A percentile compares a stretch with the other conserved stretches of the same genome.
Evolutionary conservation across 1,140 invertebrate species (phyloP).

Genomic region (Drosophila parabipectinata): DNA sequence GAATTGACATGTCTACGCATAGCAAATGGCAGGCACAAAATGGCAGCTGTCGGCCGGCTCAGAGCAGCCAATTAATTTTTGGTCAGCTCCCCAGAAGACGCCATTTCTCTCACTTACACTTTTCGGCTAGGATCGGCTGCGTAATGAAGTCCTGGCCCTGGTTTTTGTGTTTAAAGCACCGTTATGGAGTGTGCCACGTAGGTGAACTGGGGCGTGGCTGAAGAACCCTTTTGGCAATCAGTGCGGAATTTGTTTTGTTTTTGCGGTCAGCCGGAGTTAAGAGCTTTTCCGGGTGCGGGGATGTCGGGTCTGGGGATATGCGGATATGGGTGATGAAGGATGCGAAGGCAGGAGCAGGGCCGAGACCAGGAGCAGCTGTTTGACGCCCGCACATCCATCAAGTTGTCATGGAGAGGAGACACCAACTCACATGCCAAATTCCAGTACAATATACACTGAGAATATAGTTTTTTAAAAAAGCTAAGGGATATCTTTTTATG

Average conservation of each 20-base stretch:
- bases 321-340: slow-evolving; percentile 3
- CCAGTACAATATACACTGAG: slow-evolving; percentile 6
- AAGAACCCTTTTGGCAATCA: slow-evolving; percentile 72
- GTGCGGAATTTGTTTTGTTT: slow-evolving; percentile 53
- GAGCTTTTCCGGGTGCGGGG: slow-evolving; percentile 12
- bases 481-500: neutral
- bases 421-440: slow-evolving; percentile 15
- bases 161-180: slow-evolving; percentile 55
- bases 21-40: slow-evolving; percentile 61
- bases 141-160: slow-evolving; percentile 62
- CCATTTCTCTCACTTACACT: slow-evolving; percentile 20
- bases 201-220: slow-evolving; percentile 26
- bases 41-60: slow-evolving; percentile 70
- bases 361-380: slow-evolving; percentile 30
- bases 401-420: slow-evolving; percentile 40
- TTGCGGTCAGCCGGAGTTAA: slow-evolving; percentile 57
- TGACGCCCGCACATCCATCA: slow-evolving; percentile 67
- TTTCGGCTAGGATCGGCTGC: slow-evolving; percentile 24
- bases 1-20: slow-evolving; percentile 72
- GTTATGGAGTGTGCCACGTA: slow-evolving; percentile 51
- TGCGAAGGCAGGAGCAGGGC: slow-evolving; percentile 11
- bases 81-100: slow-evolving; percentile 44
- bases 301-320: neutral
- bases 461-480: neutral
- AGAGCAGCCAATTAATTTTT: slow-evolving; percentile 77